Evolutionary conservation across 1,140 invertebrate species (phyloP).

Genomic region (Condylostylus longicornis): DNA sequence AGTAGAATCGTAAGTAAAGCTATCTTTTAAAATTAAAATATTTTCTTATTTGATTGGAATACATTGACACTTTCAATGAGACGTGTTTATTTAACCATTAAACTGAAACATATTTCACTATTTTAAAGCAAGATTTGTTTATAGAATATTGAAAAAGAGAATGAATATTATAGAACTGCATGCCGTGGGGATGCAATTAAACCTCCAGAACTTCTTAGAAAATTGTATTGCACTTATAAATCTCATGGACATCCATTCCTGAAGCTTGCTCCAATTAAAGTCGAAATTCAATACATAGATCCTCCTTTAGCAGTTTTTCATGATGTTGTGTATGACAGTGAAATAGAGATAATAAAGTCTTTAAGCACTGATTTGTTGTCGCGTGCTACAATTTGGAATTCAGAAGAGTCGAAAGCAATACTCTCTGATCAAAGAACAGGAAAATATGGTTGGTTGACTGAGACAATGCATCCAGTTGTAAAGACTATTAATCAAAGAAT

Average conservation of each 20-base stretch:
- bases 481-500: conserved; percentile 57
- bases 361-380: conserved; percentile 76
- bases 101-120: background rate
- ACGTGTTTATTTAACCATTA: too few species aligned
- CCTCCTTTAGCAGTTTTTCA: conserved; percentile 82
- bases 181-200: conserved; percentile 74
- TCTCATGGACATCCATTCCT: conserved; percentile 59
- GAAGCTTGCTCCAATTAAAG: conserved; percentile 72
- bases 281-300: conserved; percentile 72
- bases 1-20: too few species aligned
- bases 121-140: too few species aligned
- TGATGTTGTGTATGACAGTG: conserved; percentile 73
- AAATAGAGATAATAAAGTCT: conserved; percentile 78
- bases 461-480: conserved; percentile 63
- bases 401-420: conserved; percentile 82
- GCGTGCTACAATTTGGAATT: conserved; percentile 92
- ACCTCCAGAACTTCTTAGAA: conserved; percentile 29
- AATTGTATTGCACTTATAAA: conserved; percentile 68
- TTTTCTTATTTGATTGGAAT: conserved; percentile 1
- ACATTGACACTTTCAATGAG: background rate
- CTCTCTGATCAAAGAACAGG: conserved; percentile 90
- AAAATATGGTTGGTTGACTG: conserved; percentile 91
- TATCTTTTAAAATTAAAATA: too few species aligned
- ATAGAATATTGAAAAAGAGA: conserved; percentile 27
- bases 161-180: conserved; percentile 66